These are phyloP conservation scores for Adela reaumurella DNA, from an alignment of 2,888 invertebrate genomes.

Conservation along the genomic window DNA sequence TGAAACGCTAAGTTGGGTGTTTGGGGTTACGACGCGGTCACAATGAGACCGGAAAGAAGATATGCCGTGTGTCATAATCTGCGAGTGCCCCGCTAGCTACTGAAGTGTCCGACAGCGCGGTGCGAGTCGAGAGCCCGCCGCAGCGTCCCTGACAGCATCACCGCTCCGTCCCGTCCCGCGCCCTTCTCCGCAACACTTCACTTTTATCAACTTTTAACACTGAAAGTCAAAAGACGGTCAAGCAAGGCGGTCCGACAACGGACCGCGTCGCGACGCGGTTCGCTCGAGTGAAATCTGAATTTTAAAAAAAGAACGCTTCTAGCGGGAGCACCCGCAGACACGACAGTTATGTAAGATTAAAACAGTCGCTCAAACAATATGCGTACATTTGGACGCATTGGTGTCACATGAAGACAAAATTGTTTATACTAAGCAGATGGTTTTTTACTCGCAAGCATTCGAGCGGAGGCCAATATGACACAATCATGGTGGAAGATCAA, in stretches of 20 bases:
- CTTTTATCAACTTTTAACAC: constrained; percentile 3
- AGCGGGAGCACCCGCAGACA: background rate
- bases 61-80: constrained; percentile 39
- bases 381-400: too few species aligned
- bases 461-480: too few species aligned
- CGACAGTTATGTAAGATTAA: too few species aligned
- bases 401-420: too few species aligned
- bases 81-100: constrained; percentile 20
- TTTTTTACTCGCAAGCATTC: too few species aligned
- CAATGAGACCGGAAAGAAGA: too few species aligned
- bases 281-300: background rate
- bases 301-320: background rate
- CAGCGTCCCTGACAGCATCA: constrained; percentile 10
- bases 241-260: background rate
- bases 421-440: too few species aligned
- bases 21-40: too few species aligned
- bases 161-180: constrained; percentile 13
- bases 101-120: background rate
- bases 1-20: too few species aligned
- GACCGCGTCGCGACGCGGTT: background rate
- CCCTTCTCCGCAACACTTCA: constrained; percentile 13
- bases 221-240: background rate
- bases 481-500: too few species aligned
- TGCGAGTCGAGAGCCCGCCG: constrained; percentile 8
- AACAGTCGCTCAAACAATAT: too few species aligned